Base-by-base conservation (phyloP, 2,888 invertebrate genomes). In the Hipparchia sbordonii region DNA sequence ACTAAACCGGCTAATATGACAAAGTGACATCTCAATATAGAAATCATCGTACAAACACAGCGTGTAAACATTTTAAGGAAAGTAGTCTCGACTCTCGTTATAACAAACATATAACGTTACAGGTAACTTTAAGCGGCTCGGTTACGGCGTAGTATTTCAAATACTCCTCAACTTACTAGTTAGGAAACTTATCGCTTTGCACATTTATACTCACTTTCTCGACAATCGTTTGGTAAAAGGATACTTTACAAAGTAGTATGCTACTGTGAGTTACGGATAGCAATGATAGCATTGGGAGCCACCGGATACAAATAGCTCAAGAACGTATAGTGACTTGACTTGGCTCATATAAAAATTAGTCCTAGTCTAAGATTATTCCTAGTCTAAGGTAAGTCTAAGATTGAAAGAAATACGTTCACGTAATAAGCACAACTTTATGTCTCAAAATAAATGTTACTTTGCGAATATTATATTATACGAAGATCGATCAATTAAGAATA, bases 91-190 rank as follows among this genome's bases (percentile, higher is more conserved):
- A 4, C 54, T 74, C 62, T 61, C 73, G 67, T 59, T 54, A 59
- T 54, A 66, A 67, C 69, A 72, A 63, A 65, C 68, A 60, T 72
- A 61, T 76, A 70, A 72, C 59, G 60, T 74, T 73, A 76, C 74
- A 57, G 66, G 70, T 66, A 54, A 52, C 10, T 23, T 68, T 60
- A 70, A 33, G 51, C 72, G 75, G 79, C 74, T 79, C 72, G 45
- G 69, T 69, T 62, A 77, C 74, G 77, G 82, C 79, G 72, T 85
- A 80, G 83, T 81, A 82, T 88, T 87, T 82, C 87, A 81, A 82
- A 82, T 85, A 83, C 84, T 84, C 82, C 84, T 84, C 82, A 78
- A 76, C 74, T 72, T 75, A 79, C 78, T 72, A 6, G 59, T 60
- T 75, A 80, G 82, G 80, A 81, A 84, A 85, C 81, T 83, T 81